A percentile compares a stretch with the other conserved stretches of the same genome.
Evolutionary conservation across 2,113 vertebrate genomes (phyloP).

Genomic region (Mobula birostris): DNA sequence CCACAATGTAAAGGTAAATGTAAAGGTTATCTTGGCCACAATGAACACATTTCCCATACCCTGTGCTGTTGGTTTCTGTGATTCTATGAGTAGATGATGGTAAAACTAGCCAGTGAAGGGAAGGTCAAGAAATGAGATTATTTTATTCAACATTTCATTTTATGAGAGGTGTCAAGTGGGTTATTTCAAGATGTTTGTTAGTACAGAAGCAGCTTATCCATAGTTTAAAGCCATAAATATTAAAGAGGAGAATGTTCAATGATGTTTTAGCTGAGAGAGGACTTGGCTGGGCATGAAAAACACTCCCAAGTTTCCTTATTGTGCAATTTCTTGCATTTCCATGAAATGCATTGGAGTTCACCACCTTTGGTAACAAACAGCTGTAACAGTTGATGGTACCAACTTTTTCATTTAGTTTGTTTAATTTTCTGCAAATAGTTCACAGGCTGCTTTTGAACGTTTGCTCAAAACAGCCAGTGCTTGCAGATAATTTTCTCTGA

Average conservation of each 20-base stretch:
- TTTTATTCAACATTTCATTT: not conserved
- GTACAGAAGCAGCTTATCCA: not conserved
- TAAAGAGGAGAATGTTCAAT: not conserved
- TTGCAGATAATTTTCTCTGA: not conserved
- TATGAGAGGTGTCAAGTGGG: too few relatives aligned
- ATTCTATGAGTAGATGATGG: too few relatives aligned
- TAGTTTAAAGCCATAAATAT: too few relatives aligned
- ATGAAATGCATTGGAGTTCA: not conserved
- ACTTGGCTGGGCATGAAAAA: not conserved
- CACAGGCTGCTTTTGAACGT: not conserved
- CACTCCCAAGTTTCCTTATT: not conserved
- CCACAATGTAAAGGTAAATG: too few relatives aligned
- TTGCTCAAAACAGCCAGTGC: not conserved
- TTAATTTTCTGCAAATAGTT: not conserved
- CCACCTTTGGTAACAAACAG: not conserved
- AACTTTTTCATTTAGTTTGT: not conserved
- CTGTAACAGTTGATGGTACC: not conserved
- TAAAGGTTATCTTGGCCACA: too few relatives aligned
- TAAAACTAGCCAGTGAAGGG: not conserved
- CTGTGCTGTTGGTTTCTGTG: too few relatives aligned
- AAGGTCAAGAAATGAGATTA: not conserved
- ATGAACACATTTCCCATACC: too few relatives aligned
- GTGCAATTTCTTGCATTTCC: not conserved
- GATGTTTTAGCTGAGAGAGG: not conserved
- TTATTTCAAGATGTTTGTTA: too few relatives aligned